phyloP scores from a whole-genome alignment of 2,888 invertebrate genomes.

The Tetragnatha montana region DNA sequence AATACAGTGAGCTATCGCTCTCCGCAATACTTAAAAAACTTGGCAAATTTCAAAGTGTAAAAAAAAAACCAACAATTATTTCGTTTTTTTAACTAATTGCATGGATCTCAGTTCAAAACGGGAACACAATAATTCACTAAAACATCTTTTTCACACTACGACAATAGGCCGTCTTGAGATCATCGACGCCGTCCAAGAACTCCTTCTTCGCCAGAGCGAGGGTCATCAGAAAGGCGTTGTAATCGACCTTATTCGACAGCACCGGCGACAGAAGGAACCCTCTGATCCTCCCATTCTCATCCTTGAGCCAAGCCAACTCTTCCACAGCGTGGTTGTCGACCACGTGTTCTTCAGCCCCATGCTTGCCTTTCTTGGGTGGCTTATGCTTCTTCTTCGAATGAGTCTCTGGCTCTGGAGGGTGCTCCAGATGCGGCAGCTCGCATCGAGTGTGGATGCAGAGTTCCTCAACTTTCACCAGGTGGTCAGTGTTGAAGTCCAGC shows the following conservation, averaged over 20 bases:
- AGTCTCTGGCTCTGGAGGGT: background rate
- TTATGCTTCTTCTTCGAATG: background rate
- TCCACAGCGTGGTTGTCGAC: background rate
- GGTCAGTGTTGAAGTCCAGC: constrained; percentile 7
- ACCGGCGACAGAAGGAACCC: constrained; percentile 31
- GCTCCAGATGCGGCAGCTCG: background rate
- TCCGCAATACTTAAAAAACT: too few species aligned
- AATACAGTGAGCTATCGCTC: too few species aligned
- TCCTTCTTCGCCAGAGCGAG: background rate
- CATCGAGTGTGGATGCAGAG: constrained; percentile 7
- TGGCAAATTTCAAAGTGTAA: too few species aligned
- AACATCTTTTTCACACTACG: too few species aligned
- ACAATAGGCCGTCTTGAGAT: background rate
- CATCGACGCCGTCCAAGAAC: background rate
- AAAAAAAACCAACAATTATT: too few species aligned
- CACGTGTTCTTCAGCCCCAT: background rate
- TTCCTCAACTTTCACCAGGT: constrained; percentile 24
- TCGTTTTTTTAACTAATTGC: too few species aligned
- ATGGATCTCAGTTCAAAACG: too few species aligned
- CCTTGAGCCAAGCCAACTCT: background rate
- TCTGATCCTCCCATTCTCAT: constrained; percentile 36
- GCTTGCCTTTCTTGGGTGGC: too few species aligned
- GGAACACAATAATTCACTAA: too few species aligned
- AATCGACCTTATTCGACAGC: constrained; percentile 22
- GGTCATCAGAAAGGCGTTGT: constrained; percentile 15